phyloP scores from a whole-genome alignment of 2,797 vertebrate genomes.

The Pseudomugil tenellus region DNA sequence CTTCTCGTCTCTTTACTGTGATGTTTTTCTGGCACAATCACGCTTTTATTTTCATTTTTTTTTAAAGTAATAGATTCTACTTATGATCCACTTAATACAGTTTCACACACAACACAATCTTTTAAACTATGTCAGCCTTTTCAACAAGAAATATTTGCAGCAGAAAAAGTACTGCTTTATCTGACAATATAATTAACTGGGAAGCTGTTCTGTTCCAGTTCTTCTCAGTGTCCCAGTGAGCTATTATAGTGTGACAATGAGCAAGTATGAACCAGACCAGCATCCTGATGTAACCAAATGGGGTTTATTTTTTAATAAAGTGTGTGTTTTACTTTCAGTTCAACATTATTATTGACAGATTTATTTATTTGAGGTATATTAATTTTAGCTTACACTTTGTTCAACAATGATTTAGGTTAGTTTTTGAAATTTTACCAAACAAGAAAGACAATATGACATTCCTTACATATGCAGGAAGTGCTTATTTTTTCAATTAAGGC shows the following conservation, averaged over 20 bases:
- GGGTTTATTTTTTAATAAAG: conserved; percentile 7
- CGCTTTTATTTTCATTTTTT: too few relatives aligned
- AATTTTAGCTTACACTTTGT: not conserved
- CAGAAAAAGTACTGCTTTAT: not conserved
- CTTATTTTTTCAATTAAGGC: conserved; percentile 42
- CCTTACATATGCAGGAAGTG: not conserved
- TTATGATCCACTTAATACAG: not conserved
- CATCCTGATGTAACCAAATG: not conserved
- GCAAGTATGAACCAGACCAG: not conserved
- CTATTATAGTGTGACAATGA: not conserved
- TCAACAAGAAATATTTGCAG: not conserved
- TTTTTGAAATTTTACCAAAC: not conserved
- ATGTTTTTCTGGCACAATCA: not conserved
- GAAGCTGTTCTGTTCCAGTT: not conserved
- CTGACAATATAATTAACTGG: not conserved
- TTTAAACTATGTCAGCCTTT: not conserved
- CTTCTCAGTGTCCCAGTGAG: not conserved
- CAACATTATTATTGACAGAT: not conserved
- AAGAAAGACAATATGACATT: not conserved
- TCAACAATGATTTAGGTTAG: not conserved
- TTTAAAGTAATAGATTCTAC: not conserved
- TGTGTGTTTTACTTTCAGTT: not conserved
- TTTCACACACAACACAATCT: not conserved
- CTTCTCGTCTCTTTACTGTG: not conserved
- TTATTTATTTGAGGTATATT: not conserved